These are phyloP conservation scores for Paramormyrops hopkinsi DNA, from an alignment of 2,797 vertebrate species.

Conservation along the genomic window DNA sequence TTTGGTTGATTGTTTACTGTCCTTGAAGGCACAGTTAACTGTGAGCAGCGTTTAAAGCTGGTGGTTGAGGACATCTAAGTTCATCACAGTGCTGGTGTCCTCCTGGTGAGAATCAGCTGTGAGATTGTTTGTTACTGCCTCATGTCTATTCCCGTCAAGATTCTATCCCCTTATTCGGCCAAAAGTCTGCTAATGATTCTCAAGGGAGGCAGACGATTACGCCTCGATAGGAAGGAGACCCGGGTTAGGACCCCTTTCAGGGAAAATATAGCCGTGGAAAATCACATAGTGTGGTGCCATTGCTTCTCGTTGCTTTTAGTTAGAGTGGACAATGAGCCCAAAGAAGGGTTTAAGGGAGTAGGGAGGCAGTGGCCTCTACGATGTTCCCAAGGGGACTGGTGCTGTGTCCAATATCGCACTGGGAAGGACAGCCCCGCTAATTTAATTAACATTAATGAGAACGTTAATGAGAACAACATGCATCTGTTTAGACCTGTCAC, in stretches of 20 bases:
- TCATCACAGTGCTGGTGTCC: background rate
- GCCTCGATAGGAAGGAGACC: background rate
- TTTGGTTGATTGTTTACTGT: background rate
- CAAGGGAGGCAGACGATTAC: background rate
- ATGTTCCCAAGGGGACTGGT: background rate
- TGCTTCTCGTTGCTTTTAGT: background rate
- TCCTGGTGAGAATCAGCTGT: background rate
- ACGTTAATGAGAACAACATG: slow-evolving; percentile 3
- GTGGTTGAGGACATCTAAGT: background rate
- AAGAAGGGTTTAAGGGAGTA: background rate
- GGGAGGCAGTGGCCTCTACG: background rate
- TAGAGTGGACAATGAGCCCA: background rate
- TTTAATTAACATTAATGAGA: background rate
- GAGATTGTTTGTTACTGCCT: background rate
- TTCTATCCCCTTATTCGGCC: background rate
- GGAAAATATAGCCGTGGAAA: background rate
- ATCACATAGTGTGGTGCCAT: background rate
- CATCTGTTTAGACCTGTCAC: slow-evolving; percentile 8
- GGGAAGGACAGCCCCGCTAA: background rate
- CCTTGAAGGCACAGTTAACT: background rate
- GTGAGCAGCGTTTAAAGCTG: background rate
- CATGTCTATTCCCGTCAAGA: background rate
- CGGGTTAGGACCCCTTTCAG: background rate
- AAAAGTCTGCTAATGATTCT: background rate
- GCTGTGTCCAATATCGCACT: background rate